Percentiles rank a stretch among this genome's conserved stretches.
Conservation (phyloP, 2,113 vertebrate genomes). For the Pelvicachromis taeniatus region DNA sequence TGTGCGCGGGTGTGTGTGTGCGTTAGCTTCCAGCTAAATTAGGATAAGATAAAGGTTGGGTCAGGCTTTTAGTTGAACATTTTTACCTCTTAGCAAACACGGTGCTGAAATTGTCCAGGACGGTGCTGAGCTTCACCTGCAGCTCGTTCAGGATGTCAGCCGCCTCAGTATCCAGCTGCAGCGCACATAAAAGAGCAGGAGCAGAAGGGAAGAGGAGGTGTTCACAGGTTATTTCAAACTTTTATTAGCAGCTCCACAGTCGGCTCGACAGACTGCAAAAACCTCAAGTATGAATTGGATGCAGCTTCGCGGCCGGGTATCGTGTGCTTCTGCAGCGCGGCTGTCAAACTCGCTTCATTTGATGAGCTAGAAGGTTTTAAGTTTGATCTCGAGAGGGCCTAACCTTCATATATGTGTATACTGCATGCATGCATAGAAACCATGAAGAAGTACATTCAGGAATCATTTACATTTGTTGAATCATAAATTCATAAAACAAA, state of each 20-base stretch:
- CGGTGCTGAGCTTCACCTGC: slow-evolving; percentile 89
- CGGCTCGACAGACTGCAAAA: too few species aligned
- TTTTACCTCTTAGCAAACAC: slow-evolving; percentile 92
- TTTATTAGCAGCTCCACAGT: background rate
- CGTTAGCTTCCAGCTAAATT: background rate
- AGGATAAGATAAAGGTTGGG: background rate
- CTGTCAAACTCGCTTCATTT: background rate
- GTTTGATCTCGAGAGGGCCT: background rate
- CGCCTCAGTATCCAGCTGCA: slow-evolving; percentile 89
- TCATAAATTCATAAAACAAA: background rate
- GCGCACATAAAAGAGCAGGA: slow-evolving; percentile 1
- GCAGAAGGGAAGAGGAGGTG: background rate
- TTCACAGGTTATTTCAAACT: background rate
- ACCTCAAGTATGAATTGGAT: background rate
- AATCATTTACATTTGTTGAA: background rate
- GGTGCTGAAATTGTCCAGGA: slow-evolving; percentile 89
- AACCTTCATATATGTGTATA: background rate
- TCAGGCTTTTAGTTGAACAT: background rate
- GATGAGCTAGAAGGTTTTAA: background rate
- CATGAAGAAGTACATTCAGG: background rate
- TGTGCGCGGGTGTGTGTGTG: background rate
- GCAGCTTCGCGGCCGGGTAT: background rate
- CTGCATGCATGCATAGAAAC: background rate
- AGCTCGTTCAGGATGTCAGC: slow-evolving; percentile 91
- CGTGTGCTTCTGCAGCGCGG: background rate